phyloP scores from a whole-genome alignment of 2,113 vertebrate genomes.

The Pteruthius melanotis region DNA sequence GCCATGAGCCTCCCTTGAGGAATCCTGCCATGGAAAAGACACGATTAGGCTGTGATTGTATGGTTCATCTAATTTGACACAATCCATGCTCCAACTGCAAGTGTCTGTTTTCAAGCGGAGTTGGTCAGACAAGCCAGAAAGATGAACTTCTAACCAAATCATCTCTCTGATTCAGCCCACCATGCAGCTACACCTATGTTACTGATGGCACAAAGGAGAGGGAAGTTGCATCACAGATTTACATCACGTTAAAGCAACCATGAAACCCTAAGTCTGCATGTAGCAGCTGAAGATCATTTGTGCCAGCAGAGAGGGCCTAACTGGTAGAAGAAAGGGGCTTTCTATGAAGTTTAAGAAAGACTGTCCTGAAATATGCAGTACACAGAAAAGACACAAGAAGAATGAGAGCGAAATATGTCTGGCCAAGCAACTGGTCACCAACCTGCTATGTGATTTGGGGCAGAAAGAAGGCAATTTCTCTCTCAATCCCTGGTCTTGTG shows the following conservation, averaged over 20 bases:
- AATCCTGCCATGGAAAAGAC: not conserved
- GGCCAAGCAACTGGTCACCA: not conserved
- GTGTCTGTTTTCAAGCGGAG: not conserved
- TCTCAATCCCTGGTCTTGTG: not conserved
- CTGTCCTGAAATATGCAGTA: accelerated
- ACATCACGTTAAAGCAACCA: not conserved
- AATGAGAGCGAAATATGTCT: not conserved
- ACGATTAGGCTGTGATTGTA: not conserved
- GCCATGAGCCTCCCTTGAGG: not conserved
- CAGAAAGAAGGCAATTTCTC: not conserved
- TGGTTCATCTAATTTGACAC: not conserved
- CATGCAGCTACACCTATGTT: not conserved
- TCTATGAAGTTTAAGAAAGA: not conserved
- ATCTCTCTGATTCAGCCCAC: not conserved
- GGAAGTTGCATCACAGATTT: not conserved
- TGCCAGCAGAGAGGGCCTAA: not conserved
- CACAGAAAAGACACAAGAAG: not conserved
- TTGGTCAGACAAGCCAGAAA: not conserved
- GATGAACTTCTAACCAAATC: not conserved
- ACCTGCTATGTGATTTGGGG: not conserved
- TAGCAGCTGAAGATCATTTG: not conserved
- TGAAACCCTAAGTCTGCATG: not conserved
- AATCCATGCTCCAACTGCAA: not conserved
- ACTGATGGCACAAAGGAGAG: not conserved
- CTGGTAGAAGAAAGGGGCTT: not conserved